These are phyloP conservation scores for Notechis scutatus DNA, from an alignment of 2,113 vertebrate species.

Conservation along the genomic window DNA sequence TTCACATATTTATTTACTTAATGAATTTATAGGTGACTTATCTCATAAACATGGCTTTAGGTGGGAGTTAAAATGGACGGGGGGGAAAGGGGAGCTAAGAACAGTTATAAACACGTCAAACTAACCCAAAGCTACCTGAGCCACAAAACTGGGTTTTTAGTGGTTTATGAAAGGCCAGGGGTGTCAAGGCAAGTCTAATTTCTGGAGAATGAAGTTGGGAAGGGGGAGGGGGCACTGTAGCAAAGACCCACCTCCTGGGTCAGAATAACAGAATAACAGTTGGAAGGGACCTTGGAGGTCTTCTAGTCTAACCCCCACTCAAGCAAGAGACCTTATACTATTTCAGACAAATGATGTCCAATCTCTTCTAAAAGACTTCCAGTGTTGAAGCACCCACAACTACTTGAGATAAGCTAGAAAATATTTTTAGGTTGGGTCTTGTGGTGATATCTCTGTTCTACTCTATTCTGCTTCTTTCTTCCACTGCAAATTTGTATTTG, in stretches of 20 bases:
- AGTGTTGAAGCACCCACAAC: background rate
- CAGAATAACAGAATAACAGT: background rate
- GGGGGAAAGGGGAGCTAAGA: background rate
- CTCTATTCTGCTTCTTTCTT: slow-evolving; percentile 17
- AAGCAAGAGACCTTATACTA: background rate
- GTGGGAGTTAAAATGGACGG: background rate
- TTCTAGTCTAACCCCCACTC: background rate
- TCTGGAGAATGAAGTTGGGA: background rate
- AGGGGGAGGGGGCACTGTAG: background rate
- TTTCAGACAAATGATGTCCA: background rate
- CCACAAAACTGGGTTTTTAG: background rate
- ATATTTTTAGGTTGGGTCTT: background rate
- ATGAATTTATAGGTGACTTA: too few species aligned
- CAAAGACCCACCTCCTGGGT: background rate
- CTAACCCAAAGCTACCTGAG: background rate
- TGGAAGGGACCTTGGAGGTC: background rate
- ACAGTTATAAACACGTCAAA: background rate
- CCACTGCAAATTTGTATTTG: background rate
- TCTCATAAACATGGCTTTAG: too few species aligned
- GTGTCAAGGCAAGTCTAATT: background rate
- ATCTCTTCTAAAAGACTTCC: background rate
- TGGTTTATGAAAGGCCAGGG: background rate
- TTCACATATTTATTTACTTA: too few species aligned
- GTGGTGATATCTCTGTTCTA: background rate
- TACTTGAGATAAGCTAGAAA: background rate